Evolutionary conservation across 2,888 invertebrate genomes (phyloP), one percentile per base, ranked within the genome.

Genomic region (Polydrusus tereticollis): DNA sequence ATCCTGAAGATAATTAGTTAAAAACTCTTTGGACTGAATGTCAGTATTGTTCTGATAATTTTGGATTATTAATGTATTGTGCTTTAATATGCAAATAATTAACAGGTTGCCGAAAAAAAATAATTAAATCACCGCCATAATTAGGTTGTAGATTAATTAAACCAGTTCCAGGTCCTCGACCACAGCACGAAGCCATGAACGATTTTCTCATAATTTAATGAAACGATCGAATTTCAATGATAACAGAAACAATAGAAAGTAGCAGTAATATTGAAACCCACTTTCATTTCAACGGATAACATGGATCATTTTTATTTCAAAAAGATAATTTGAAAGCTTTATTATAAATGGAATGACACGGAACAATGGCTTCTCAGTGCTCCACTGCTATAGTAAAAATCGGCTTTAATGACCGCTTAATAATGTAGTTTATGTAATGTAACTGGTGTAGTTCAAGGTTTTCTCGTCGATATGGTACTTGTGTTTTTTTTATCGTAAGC

Each of bases 171-270:
- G 63, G 23, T 63, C 45, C 45, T 26, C 63, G 63, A 43, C 43
- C 63, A 63, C 63, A 63, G 47, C 63, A 50, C 26, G 63, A 63
- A 47, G 50, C 50, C 45, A 50, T 29, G 52, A 45, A 43, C 60
- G n/a, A 12, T 50, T 63, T 33, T 47, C 63, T 43, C 63, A 47
- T 63, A 63, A 63, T 50, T 63, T 47, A 45, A 63, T 33, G n/a
- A 47, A 47, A 14, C 29, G 63, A 47, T 63, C 23, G 5, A 23
- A 47, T 50, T 63, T 47, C 26, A 29, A 16, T 59, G 67, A 67
- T 67, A 67, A 67, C 29, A 67, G 47, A 57, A 67, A 67, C 67
- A 67, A 67, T 67, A 67, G 67, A 67, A 67, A 67, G 67, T 67
- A 43, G 23, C n/a, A 29, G 45, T 38, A 29, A 60, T 36, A 38